Base-by-base conservation (phyloP, 2,113 vertebrate genomes). In the Thomomys bottae region DNA sequence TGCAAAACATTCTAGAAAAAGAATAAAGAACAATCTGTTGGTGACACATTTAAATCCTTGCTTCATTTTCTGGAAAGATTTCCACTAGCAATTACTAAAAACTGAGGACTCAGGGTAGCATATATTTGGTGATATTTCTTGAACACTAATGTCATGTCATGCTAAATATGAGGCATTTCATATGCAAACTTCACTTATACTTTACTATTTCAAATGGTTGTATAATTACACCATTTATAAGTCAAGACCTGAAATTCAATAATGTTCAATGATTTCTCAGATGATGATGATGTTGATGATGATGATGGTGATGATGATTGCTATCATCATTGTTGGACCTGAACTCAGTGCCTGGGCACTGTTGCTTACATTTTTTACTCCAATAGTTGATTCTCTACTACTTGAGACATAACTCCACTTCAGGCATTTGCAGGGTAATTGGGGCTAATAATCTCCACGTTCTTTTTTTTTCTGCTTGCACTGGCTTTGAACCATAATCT, bases 21-120 rank as follows among this genome's bases (percentile, higher is more conserved):
- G 49, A 78, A 64, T 23, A 67, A 76, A 87, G 30, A 94, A n/a
- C 2, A 77, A 38, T 8, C 14, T 75, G 4, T 83, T 66, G 40
- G n/a, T 85, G 77, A 45, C 6, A 59, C 4, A 34, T 42, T 87
- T 66, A 77, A 90, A 78, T 42, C 64, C 68, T 40, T 89, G 30
- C 4, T 88, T 90, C 77, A 54, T 87, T 73, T 93, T 45, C 57
- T 77, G 8, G 92, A 96, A 90, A 67, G 3, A 64, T n/a, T 82
- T 80, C 12, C 2, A 75, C 40, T 79, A 63, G 11, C n/a, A 84
- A 42, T 73, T 36, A 83, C 87, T 72, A 36, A 76, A 92, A 76
- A 77, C 40, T 38, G 32, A 70, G 40, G 8, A 26, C 28, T n/a
- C 28, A 88, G 72, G 4, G 11, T 2, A 64, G 10, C 8, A 84